These are phyloP conservation scores for Acrobasis repandana DNA, from an alignment of 2,888 invertebrate species.

Conservation along the genomic window DNA sequence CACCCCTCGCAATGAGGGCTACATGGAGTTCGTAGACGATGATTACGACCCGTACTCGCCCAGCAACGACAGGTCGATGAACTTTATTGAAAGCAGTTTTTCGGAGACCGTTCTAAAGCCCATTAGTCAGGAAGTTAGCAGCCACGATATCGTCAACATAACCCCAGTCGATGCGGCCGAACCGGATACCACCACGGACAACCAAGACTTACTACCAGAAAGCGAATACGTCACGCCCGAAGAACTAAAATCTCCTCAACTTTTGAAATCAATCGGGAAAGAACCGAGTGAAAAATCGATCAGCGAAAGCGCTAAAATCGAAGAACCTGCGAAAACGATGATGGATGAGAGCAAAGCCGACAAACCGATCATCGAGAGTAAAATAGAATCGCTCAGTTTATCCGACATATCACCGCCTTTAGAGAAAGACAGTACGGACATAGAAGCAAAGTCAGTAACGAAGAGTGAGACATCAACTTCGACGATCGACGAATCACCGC, in stretches of 20 bases:
- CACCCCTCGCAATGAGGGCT: constrained; percentile 63
- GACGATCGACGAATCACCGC: constrained; percentile 53
- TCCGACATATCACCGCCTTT: constrained; percentile 63
- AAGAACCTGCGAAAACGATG: constrained; percentile 32
- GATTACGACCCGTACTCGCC: constrained; percentile 66
- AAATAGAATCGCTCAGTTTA: constrained; percentile 53
- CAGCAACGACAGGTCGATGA: constrained; percentile 75
- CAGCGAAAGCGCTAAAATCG: constrained; percentile 19
- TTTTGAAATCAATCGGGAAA: constrained; percentile 44
- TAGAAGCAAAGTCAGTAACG: constrained; percentile 29
- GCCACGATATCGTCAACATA: constrained; percentile 6
- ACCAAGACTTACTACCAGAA: constrained; percentile 19
- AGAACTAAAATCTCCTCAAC: constrained; percentile 42
- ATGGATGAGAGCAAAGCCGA: constrained; percentile 27
- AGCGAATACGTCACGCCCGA: constrained; percentile 33
- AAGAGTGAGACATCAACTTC: constrained; percentile 37
- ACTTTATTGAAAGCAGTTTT: constrained; percentile 80
- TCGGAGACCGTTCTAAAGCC: constrained; percentile 66
- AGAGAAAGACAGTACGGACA: constrained; percentile 43
- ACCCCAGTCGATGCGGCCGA: constrained; percentile 6
- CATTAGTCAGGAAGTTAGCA: constrained; percentile 38
- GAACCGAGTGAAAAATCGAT: constrained; percentile 40
- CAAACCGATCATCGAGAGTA: constrained; percentile 39
- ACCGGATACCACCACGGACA: constrained; percentile 33
- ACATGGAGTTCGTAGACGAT: constrained; percentile 75